Evolutionary conservation across 2,888 invertebrate genomes (phyloP).

Genomic region (Lasioglossum marginatum): DNA sequence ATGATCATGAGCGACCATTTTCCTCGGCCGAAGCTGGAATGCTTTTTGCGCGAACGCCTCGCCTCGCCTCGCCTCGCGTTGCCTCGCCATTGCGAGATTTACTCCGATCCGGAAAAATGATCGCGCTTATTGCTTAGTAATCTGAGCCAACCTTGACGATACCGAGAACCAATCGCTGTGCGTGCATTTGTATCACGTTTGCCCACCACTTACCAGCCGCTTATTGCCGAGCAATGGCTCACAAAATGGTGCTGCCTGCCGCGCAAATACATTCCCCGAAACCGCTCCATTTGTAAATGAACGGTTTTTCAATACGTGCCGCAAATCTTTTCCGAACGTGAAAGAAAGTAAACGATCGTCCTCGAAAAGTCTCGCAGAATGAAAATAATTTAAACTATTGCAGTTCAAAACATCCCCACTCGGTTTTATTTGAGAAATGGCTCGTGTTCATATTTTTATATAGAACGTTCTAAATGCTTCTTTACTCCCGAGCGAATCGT

Average conservation of each 20-base stretch:
- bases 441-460: neutral
- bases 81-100: conserved; percentile 28
- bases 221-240: conserved; percentile 10
- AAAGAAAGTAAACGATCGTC: neutral
- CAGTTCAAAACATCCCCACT: too few relatives aligned
- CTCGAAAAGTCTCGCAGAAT: neutral
- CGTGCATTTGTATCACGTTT: conserved; percentile 10
- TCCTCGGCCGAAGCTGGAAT: conserved; percentile 21
- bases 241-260: conserved; percentile 3
- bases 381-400: neutral
- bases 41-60: conserved; percentile 40
- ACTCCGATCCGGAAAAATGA: conserved; percentile 26
- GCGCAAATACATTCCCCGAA: neutral
- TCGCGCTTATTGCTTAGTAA: conserved; percentile 38
- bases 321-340: neutral
- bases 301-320: neutral
- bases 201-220: neutral
- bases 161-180: conserved; percentile 40
- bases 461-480: neutral
- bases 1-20: conserved; percentile 42
- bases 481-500: too few relatives aligned
- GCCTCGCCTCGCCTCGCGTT: neutral
- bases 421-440: neutral
- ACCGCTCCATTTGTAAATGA: neutral
- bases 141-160: conserved; percentile 22